phyloP scores from a whole-genome alignment of 2,888 invertebrate species.

The Scrobipalpa costella region DNA sequence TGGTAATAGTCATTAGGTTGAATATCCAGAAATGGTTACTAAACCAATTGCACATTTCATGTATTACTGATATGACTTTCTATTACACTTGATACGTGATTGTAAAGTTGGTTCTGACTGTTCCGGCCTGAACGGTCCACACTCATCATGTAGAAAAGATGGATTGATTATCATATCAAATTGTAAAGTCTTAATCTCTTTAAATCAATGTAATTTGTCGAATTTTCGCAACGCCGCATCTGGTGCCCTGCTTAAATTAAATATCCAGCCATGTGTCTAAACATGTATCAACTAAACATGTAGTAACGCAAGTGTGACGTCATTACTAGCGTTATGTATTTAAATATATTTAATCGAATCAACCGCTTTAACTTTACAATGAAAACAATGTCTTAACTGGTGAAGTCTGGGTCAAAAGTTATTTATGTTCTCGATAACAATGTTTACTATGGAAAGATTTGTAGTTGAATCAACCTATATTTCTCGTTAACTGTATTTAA shows the following conservation, averaged over 20 bases:
- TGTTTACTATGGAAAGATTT: conserved; percentile 16
- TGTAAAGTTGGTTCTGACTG: conserved; percentile 16
- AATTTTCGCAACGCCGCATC: conserved; percentile 25
- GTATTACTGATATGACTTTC: conserved; percentile 42
- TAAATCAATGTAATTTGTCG: conserved; percentile 43
- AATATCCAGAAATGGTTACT: conserved; percentile 59
- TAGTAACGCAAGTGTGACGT: conserved; percentile 12
- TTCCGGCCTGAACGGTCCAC: conserved; percentile 18
- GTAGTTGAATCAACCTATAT: conserved; percentile 27
- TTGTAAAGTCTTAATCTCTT: conserved; percentile 41
- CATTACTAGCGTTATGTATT: conserved; percentile 9
- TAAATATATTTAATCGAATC: conserved; percentile 16
- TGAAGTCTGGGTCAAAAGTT: conserved; percentile 38
- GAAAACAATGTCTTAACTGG: conserved; percentile 53
- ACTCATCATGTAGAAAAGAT: conserved; percentile 8
- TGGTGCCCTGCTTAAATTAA: conserved; percentile 11
- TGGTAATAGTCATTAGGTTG: conserved; percentile 70
- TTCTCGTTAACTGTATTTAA: conserved; percentile 37
- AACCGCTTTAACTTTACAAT: conserved; percentile 14
- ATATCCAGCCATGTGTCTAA: conserved; percentile 13
- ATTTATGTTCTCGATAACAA: conserved; percentile 26
- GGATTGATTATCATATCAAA: conserved; percentile 52
- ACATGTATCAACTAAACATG: conserved; percentile 10
- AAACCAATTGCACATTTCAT: conserved; percentile 53
- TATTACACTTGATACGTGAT: conserved; percentile 29